Conservation (phyloP, 2,797 vertebrate species). For the Avahi laniger region DNA sequence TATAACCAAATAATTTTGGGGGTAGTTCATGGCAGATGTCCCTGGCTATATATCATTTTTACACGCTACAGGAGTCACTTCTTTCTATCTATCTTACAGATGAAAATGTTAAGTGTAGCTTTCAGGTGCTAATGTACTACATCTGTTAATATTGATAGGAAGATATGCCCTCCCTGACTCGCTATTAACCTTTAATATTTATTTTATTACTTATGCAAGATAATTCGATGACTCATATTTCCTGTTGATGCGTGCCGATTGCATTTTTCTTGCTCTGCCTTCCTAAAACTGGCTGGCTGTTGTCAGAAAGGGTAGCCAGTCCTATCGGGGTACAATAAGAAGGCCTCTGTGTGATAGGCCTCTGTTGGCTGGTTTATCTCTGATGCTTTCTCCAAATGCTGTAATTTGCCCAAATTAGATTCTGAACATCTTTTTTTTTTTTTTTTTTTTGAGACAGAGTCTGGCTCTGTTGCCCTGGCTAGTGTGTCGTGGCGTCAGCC, state of each 20-base stretch:
- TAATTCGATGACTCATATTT: slow-evolving; percentile 9
- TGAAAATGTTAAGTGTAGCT: slow-evolving; percentile 56
- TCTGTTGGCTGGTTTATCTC: background rate
- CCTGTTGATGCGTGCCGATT: background rate
- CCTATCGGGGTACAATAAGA: background rate
- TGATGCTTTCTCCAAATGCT: background rate
- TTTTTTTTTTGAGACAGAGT: no score
- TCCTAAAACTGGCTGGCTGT: background rate
- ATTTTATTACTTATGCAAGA: slow-evolving; percentile 38
- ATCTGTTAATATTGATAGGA: slow-evolving; percentile 4
- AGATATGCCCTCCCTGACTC: slow-evolving; percentile 20
- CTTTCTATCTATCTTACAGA: slow-evolving; percentile 27
- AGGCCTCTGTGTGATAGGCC: background rate
- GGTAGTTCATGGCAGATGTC: slow-evolving; percentile 55
- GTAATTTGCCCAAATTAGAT: background rate
- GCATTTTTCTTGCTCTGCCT: slow-evolving; percentile 20
- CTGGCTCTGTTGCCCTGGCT: no score
- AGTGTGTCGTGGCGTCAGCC: no score
- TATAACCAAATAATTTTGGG: slow-evolving; percentile 71
- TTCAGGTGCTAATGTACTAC: slow-evolving; percentile 46
- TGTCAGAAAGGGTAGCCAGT: background rate
- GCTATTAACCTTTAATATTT: slow-evolving; percentile 48
- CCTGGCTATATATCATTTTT: slow-evolving; percentile 58
- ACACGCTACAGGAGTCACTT: slow-evolving; percentile 33
- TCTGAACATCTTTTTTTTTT: background rate